These are phyloP conservation scores for Ammodytes marinus DNA, from an alignment of 2,113 vertebrate species.

Conservation along the genomic window DNA sequence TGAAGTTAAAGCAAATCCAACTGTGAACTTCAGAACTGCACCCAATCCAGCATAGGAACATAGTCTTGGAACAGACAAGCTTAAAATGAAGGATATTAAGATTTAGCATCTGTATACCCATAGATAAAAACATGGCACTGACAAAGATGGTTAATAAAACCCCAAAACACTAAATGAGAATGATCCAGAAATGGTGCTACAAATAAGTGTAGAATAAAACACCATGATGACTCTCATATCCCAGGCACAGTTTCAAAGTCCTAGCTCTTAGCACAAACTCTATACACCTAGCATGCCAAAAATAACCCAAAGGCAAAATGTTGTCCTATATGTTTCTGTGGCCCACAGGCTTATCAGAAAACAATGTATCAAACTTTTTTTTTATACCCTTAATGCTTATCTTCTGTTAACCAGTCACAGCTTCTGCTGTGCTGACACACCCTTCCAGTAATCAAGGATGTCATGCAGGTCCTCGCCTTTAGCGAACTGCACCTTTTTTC, in stretches of 20 bases:
- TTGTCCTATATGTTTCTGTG: conserved; percentile 44
- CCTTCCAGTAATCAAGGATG: conserved; percentile 99
- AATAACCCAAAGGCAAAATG: conserved; percentile 69
- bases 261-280: conserved; percentile 70
- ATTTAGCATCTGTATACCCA: conserved; percentile 50
- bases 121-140: conserved; percentile 77
- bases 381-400: conserved; percentile 33
- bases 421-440: conserved; percentile 99
- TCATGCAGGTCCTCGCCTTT: conserved; percentile 99
- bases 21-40: conserved; percentile 47
- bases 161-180: conserved; percentile 53
- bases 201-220: conserved; percentile 72
- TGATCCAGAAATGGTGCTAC: conserved; percentile 71
- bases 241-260: conserved; percentile 77
- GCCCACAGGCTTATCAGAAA: conserved; percentile 54
- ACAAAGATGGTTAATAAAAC: conserved; percentile 70
- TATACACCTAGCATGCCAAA: conserved; percentile 81
- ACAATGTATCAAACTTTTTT: conserved; percentile 61
- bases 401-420: conserved; percentile 85
- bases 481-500: conserved; percentile 99
- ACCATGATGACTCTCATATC: conserved; percentile 63
- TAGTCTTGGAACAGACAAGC: conserved; percentile 48
- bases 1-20: conserved; percentile 37
- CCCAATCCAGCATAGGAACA: conserved; percentile 36
- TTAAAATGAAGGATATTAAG: conserved; percentile 54